Conservation (phyloP, 2,888 invertebrate species). For the Biston betularia region DNA sequence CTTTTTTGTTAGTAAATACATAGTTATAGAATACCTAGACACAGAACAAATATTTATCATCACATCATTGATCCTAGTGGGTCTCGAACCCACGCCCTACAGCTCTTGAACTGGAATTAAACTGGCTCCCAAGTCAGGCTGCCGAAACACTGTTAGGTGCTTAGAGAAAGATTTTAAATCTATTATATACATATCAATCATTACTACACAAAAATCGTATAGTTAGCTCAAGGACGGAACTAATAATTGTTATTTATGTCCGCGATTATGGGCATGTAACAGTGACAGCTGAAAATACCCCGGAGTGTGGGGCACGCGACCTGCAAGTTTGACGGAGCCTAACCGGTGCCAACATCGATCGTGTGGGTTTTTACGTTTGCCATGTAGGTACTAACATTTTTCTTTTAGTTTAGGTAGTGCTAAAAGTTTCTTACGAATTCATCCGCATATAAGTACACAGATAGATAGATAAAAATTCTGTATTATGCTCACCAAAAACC, state of each 20-base stretch:
- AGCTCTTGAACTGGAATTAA: no score
- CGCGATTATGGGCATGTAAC: constrained; percentile 32
- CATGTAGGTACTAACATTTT: not conserved
- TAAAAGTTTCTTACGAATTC: no score
- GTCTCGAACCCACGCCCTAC: no score
- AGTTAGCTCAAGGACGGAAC: constrained; percentile 22
- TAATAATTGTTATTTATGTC: constrained; percentile 22
- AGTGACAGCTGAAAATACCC: constrained; percentile 46
- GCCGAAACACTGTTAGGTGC: no score
- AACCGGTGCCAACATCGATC: not conserved
- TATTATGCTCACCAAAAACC: no score
- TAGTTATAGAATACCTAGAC: no score
- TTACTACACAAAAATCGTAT: constrained; percentile 1
- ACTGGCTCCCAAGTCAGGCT: no score
- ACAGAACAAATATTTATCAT: no score
- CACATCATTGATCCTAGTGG: no score
- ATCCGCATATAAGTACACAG: no score
- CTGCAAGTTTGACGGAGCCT: constrained; percentile 43
- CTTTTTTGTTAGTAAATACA: no score
- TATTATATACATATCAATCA: not conserved
- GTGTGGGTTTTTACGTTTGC: not conserved
- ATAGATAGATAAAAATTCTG: no score
- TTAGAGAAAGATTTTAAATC: not conserved
- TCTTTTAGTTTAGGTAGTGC: not conserved
- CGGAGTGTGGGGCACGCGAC: constrained; percentile 57